Evolutionary conservation across 1,140 invertebrate species (phyloP), one percentile per base, ranked within the genome.

Genomic region (Lutraria rhynchaena): DNA sequence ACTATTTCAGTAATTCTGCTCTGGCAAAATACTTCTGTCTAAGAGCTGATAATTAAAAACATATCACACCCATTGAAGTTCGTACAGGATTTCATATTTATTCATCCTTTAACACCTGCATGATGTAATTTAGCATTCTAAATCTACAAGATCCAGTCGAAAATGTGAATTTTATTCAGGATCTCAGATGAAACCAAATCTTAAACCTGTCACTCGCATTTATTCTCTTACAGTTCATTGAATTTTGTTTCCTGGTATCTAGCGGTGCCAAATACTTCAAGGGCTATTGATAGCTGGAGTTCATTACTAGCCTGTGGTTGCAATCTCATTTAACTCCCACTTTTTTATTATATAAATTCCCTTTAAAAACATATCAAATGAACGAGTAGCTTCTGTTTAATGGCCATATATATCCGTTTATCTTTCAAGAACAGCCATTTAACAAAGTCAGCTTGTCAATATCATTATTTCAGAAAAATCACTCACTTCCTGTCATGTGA

Each of bases 401-500:
- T 41, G 15, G 37, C 37, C 15, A 41, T 7, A 41, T 7, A 41
- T 41, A 15, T 15, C 37, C 5, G 15, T 41, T 15, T 41, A 41
- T 41, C 37, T 41, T 15, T 7, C 37, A 15, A 41, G 15, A 41
- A 41, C 37, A 7, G 37, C 5, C 5, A 41, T 41, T 5, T 41
- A 41, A 7, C 5, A 41, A 41, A 41, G 5, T 7, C 37, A 41
- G 37, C 37, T 41, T 41, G 37, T 41, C 37, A 41, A 41, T 41
- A 41, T 41, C 37, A 7, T 41, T 41, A 41, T 41, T 41, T 41
- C 37, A 7, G 5, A 41, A 41, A 7, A 41, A 49, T 29, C 63
- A 65, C 1, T 22, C 41, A 67, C 44, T 67, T 67, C 63, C 63
- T 67, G 63, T 67, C 63, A 67, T 24, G 33, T 67, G 63, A 67